These are phyloP conservation scores for Agrilus biguttatus DNA, from an alignment of 2,888 invertebrate genomes.

Conservation along the genomic window DNA sequence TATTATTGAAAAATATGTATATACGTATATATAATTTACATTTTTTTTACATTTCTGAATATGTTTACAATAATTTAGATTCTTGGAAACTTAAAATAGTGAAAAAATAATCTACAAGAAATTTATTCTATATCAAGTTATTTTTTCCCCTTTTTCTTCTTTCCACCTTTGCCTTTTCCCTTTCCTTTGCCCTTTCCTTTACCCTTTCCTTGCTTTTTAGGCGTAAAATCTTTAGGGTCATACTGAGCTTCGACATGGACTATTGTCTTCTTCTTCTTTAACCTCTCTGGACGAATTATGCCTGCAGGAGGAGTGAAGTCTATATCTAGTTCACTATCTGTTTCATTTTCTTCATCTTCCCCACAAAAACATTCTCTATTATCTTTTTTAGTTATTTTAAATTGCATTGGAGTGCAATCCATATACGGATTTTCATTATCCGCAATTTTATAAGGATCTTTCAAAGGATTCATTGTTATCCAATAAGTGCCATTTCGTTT, in stretches of 20 bases:
- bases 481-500: slow-evolving; percentile 50
- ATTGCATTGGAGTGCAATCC: slow-evolving; percentile 52
- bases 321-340: slow-evolving; percentile 53
- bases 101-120: too few species aligned
- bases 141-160: slow-evolving; percentile 6
- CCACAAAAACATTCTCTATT: slow-evolving; percentile 21
- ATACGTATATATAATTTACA: too few species aligned
- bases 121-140: too few species aligned
- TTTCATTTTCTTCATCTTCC: slow-evolving; percentile 33
- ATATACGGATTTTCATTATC: slow-evolving; percentile 52
- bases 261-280: slow-evolving; percentile 30
- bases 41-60: too few species aligned
- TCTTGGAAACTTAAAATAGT: too few species aligned
- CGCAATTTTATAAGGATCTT: slow-evolving; percentile 40
- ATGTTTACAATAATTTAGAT: too few species aligned
- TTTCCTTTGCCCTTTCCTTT: slow-evolving; percentile 1
- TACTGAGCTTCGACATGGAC: slow-evolving; percentile 48
- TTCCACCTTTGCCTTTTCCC: too few species aligned
- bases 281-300: slow-evolving; percentile 43
- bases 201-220: slow-evolving; percentile 13
- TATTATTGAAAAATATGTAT: too few species aligned
- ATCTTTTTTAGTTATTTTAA: slow-evolving; percentile 49
- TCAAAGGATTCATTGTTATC: slow-evolving; percentile 52
- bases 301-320: slow-evolving; percentile 60
- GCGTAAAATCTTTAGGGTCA: slow-evolving; percentile 37